Base-by-base conservation (phyloP, 2,888 invertebrate genomes). In the Mechanitis messenoides region DNA sequence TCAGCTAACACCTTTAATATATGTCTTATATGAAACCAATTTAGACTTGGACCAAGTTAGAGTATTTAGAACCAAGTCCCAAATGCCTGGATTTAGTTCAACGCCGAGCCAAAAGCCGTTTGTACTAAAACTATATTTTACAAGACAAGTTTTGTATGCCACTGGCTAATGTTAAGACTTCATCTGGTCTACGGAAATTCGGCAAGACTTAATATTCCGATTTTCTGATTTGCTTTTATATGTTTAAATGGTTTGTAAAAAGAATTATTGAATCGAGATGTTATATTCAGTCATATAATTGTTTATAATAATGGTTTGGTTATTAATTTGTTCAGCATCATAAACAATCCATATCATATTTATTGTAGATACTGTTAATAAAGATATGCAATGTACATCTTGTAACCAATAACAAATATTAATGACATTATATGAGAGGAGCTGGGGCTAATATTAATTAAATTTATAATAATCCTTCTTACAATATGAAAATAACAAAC, bases 181-280 rank as follows among this genome's bases (percentile, higher is more conserved):
- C 50, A 50, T 50, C 50, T 50, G 50, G 42, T 50, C 28, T 50
- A 7, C 28, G 50, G 31, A n/a, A 50, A 31, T 50, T 31, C 31
- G 28, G 50, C 2, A 50, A 31, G 31, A 31, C 7, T 31, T 11
- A 31, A 50, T 7, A 31, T 31, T 50, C 3, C 28, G 31, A 31
- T 50, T 47, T 47, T n/a, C 9, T 50, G 50, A 28, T 50, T 50
- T 50, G 50, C 50, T 50, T 50, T 50, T 50, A 50, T 55, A 56
- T 53, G 56, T 56, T 60, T 56, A 56, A 42, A 33, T 60, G 42
- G 60, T 50, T 53, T 60, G 60, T 60, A 50, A 53, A 50, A 56
- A 50, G 38, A 54, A 11, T 28, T 54, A 31, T 33, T 55, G 54
- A 55, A 59, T 59, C 6, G 35, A 35, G 35, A 5, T 35, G 6